Base-by-base conservation (phyloP, 2,888 invertebrate species). In the Diadromus collaris region DNA sequence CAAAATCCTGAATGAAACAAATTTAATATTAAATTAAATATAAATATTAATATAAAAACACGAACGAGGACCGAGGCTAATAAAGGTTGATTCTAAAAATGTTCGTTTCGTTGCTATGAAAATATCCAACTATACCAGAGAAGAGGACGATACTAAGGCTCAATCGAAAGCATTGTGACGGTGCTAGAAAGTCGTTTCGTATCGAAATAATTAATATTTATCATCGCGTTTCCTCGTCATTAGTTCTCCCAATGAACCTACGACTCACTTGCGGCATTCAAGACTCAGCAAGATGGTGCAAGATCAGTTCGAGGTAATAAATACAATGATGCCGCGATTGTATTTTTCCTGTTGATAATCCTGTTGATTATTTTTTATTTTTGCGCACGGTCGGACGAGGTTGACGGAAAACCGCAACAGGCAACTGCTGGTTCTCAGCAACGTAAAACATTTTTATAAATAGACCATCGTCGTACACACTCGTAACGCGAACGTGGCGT, bases 301-400 rank as follows among this genome's bases (percentile, higher is more conserved):
- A 19, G 79, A 79, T 51, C 75, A 72, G 10, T 75, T 76, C 7
- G 79, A 79, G 79, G 79, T 79, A 79, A 21, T 32, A 24, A 54
- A n/a, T 19, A 29, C 19, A 44, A 54, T 34, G 34, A 56, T 2
- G 34, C 38, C 13, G 54, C 16, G 34, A 16, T 32, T 3, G 0
- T 2, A 2, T 16, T 29, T 54, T 54, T 54, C 16, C 27, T 24
- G 27, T 54, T 16, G n/a, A n/a, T n/a, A n/a, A n/a, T n/a, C n/a
- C n/a, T n/a, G n/a, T 54, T 16, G 54, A 16, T 51, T 21, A 4
- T 54, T 54, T 24, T 27, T 3, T 4, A 2, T 34, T 34, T 38
- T 38, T 38, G 38, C 38, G 16, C 54, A 27, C 54, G n/a, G 54
- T 13, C 13, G 29, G 4, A 13, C 27, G 16, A 56, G 29, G 16